Percentiles rank a stretch among this genome's conserved stretches.
These are phyloP conservation scores for Pollenia amentaria DNA, from an alignment of 2,888 invertebrate genomes.

Conservation along the genomic window DNA sequence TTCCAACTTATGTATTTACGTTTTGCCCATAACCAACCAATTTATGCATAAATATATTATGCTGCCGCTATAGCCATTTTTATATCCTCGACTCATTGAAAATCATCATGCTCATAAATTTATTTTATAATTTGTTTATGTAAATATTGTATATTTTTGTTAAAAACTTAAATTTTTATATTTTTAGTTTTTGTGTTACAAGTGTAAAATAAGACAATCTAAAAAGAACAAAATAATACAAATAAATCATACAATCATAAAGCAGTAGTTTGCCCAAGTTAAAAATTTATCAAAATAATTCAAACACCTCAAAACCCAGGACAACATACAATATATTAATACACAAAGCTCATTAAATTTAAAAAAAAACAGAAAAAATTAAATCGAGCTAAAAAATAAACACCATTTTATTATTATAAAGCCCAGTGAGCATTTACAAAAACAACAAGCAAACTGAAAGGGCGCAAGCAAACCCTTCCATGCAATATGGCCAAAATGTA, in stretches of 20 bases:
- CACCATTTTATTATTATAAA: constrained; percentile 64
- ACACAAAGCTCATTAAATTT: constrained; percentile 66
- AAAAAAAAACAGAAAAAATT: constrained; percentile 27
- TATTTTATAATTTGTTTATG: constrained; percentile 32
- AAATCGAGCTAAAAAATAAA: constrained; percentile 54
- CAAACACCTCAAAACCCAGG: constrained; percentile 63
- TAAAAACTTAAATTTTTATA: constrained; percentile 66
- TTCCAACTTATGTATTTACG: constrained; percentile 56
- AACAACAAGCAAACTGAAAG: constrained; percentile 75
- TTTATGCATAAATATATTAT: constrained; percentile 60
- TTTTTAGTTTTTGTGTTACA: constrained; percentile 74
- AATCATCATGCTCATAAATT: constrained; percentile 49
- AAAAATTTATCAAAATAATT: constrained; percentile 47
- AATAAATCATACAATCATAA: constrained; percentile 66
- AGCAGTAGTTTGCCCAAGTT: constrained; percentile 68
- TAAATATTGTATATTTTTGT: constrained; percentile 69
- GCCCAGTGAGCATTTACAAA: constrained; percentile 71
- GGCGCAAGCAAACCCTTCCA: constrained; percentile 81
- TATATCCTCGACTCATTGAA: constrained; percentile 27
- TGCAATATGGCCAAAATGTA: constrained; percentile 84
- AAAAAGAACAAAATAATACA: constrained; percentile 36
- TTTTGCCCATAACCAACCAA: constrained; percentile 66
- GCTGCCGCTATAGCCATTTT: constrained; percentile 65
- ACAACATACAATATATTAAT: constrained; percentile 56
- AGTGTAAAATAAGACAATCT: constrained; percentile 67